Evolutionary conservation across 2,888 invertebrate species (phyloP).

Genomic region (Drosophila greeni): DNA sequence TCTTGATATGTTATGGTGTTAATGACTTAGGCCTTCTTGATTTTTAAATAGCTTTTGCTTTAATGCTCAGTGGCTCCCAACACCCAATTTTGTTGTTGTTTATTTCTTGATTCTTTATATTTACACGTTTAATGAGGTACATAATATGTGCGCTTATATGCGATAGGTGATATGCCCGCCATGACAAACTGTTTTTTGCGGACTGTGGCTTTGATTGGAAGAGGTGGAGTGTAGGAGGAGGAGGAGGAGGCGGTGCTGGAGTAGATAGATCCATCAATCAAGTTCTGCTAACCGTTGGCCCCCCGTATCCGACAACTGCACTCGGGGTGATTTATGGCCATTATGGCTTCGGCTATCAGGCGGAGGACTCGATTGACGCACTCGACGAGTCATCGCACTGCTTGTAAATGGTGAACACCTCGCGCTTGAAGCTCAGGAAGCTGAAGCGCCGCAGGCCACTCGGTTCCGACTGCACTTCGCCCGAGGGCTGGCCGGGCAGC

Average conservation of each 20-base stretch:
- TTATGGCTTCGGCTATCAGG: slow-evolving; percentile 32
- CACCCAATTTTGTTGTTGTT: slow-evolving; percentile 13
- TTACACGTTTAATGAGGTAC: slow-evolving; percentile 34
- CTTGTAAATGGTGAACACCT: slow-evolving; percentile 38
- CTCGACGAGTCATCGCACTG: slow-evolving; percentile 30
- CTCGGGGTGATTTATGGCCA: slow-evolving; percentile 45
- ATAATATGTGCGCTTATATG: slow-evolving; percentile 28
- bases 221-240: not conserved
- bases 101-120: slow-evolving; percentile 27
- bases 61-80: slow-evolving; percentile 19
- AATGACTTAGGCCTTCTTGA: slow-evolving; percentile 6
- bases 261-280: slow-evolving; percentile 47
- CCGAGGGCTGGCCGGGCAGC: not conserved
- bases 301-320: slow-evolving; percentile 30
- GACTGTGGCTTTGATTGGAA: slow-evolving; percentile 1
- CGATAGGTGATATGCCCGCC: slow-evolving; percentile 21
- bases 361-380: slow-evolving; percentile 48
- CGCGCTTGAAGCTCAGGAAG: slow-evolving; percentile 23
- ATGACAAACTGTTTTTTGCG: slow-evolving; percentile 24
- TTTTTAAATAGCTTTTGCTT: not conserved
- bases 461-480: slow-evolving; percentile 21
- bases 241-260: not conserved
- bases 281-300: slow-evolving; percentile 36
- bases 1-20: not conserved
- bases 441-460: slow-evolving; percentile 27